Conservation (phyloP, 2,797 vertebrate species). For the Leucoraja ocellata region DNA sequence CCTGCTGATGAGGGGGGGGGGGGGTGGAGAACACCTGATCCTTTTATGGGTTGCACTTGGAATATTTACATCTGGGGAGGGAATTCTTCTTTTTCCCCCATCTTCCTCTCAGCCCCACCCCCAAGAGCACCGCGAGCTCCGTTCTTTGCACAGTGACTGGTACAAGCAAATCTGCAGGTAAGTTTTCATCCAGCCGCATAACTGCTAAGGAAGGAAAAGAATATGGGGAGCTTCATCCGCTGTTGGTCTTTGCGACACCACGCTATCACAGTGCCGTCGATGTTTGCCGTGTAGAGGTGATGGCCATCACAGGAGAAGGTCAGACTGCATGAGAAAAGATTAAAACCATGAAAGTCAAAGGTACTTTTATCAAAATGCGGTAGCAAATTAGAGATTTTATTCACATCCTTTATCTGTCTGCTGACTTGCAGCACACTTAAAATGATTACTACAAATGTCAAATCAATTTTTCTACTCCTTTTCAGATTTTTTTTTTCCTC, state of each 20-base stretch:
- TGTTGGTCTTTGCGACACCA: slow-evolving; percentile 98
- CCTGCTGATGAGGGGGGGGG: neutral
- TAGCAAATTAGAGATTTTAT: neutral
- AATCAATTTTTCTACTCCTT: neutral
- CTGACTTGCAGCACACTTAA: neutral
- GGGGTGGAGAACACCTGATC: neutral
- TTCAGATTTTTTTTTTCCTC: neutral
- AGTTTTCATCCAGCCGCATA: slow-evolving; percentile 78
- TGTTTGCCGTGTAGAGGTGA: slow-evolving; percentile 92
- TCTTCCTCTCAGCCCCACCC: neutral
- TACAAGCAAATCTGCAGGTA: neutral
- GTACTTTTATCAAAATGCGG: neutral
- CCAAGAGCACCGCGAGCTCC: neutral
- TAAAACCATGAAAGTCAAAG: neutral
- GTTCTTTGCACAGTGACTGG: slow-evolving; percentile 23
- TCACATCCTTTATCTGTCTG: neutral
- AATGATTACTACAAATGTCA: neutral
- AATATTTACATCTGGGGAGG: slow-evolving; percentile 18
- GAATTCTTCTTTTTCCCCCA: neutral
- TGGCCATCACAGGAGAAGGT: slow-evolving; percentile 95
- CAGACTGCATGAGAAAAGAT: slow-evolving; percentile 65
- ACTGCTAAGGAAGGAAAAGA: slow-evolving; percentile 96
- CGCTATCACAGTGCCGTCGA: slow-evolving; percentile 87
- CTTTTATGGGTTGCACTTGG: neutral
- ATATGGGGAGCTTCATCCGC: slow-evolving; percentile 93